phyloP scores from a whole-genome alignment of 2,797 vertebrate genomes.

The Enoplosus armatus region DNA sequence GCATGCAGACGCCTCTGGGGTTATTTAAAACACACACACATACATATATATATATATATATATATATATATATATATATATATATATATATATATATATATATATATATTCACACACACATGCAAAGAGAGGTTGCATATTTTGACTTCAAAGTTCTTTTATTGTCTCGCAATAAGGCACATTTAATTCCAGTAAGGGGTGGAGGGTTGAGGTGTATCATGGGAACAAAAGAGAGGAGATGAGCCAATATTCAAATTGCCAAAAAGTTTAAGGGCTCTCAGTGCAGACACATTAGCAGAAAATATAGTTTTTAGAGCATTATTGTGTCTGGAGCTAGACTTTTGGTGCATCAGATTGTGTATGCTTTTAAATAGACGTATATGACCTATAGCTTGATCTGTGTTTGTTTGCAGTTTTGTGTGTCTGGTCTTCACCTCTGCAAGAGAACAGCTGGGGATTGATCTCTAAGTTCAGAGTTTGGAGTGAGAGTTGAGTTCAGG shows the following conservation, averaged over 20 bases:
- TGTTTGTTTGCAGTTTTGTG: slow-evolving; percentile 8
- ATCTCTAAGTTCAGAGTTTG: slow-evolving; percentile 3
- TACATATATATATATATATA: slow-evolving; percentile 26
- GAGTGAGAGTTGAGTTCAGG: background rate
- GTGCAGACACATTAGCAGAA: slow-evolving; percentile 23
- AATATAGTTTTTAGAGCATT: slow-evolving; percentile 18
- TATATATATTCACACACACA: slow-evolving; percentile 44
- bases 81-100: slow-evolving; percentile 25
- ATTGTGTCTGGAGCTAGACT: background rate
- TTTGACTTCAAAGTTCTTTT: slow-evolving; percentile 80
- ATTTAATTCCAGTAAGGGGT: slow-evolving; percentile 61
- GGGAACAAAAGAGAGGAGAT: slow-evolving; percentile 52
- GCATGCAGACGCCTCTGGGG: slow-evolving; percentile 84
- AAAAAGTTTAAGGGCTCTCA: slow-evolving; percentile 44
- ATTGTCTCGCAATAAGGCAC: slow-evolving; percentile 70
- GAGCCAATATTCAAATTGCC: slow-evolving; percentile 44
- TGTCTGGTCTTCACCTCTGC: slow-evolving; percentile 10
- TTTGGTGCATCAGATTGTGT: too few relatives aligned
- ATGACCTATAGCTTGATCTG: slow-evolving; percentile 6
- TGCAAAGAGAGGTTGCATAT: slow-evolving; percentile 76
- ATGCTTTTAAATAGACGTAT: background rate
- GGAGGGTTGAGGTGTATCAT: slow-evolving; percentile 53
- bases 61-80: slow-evolving; percentile 32
- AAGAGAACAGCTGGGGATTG: background rate
- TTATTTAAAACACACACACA: slow-evolving; percentile 83